Conservation (phyloP, 92 coral and sea anemone species). For the Porites cylindrica region DNA sequence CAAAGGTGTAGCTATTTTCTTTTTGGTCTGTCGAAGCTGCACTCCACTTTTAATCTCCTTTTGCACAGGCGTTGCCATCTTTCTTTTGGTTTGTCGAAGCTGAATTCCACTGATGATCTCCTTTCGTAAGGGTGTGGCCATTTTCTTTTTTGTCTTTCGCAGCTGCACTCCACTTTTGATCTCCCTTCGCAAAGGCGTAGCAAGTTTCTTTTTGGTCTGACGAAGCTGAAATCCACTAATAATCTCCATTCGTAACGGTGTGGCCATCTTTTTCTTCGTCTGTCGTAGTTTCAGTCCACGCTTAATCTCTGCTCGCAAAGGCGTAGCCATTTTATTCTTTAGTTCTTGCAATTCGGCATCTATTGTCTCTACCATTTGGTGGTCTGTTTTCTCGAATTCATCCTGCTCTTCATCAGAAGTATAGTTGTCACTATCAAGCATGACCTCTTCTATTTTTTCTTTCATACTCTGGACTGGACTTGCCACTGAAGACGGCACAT, state of each 20-base stretch:
- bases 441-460: conserved; percentile 17
- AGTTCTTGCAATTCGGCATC: conserved; percentile 43
- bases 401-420: conserved; percentile 42
- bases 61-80: conserved; percentile 73
- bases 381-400: not conserved
- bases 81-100: conserved; percentile 68
- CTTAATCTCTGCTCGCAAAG: conserved; percentile 71
- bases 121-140: conserved; percentile 62
- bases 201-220: conserved; percentile 71
- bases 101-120: conserved; percentile 73
- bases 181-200: conserved; percentile 58
- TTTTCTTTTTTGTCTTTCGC: conserved; percentile 59
- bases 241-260: conserved; percentile 66
- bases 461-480: not conserved
- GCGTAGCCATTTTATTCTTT: conserved; percentile 75
- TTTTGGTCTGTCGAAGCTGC: conserved; percentile 66
- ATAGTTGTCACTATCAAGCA: conserved; percentile 49
- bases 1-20: conserved; percentile 74
- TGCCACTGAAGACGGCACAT: not conserved
- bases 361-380: not conserved
- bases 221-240: conserved; percentile 55
- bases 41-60: conserved; percentile 73
- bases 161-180: conserved; percentile 63
- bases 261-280: conserved; percentile 73
- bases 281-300: conserved; percentile 52